Base-by-base conservation (phyloP, 2,797 vertebrate genomes). In the Acrocephalus scirpaceus region DNA sequence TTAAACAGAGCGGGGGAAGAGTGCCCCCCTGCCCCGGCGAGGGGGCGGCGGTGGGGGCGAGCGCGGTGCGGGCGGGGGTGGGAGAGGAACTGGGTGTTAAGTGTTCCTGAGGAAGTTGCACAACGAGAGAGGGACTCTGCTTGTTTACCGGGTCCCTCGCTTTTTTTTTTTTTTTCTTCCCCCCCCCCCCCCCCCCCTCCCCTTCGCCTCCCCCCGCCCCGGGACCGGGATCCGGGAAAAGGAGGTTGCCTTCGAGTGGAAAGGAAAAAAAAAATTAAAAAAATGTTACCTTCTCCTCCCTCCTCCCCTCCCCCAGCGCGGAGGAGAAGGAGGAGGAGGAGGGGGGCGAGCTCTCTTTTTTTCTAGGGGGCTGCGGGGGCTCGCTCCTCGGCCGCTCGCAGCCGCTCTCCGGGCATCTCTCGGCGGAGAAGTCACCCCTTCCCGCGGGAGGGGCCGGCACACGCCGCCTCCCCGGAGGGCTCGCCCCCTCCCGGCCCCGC, bases 61-160 rank as follows among this genome's bases (percentile, higher is more conserved):
- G 90, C 78, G 93, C 91, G 65, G 61, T 70, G 91, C 87, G 78
- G 84, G 92, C 62, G 91, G 78, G 69, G 86, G 79, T 72, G 89
- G 89, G 89, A 85, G 90, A 96, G 93, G 65, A 96, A 93, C 97
- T 91, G 96, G 93, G 70, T 51, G 94, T 75, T 92, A 86, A 40
- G 67, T 61, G 96, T 84, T 93, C 90, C 96, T 94, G 88, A 97
- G 97, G 97, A 97, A 98, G 98, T 97, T 98, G 97, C 97, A 98
- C 97, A 98, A 96, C 78, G 82, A 82, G 69, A 93, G 86, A 88
- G 78, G 65, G 91, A 85, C 89, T 92, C 93, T n/a, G 88, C 95
- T 94, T 94, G 90, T 92, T 93, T 74, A 82, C 73, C 90, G 87
- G 85, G 85, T 87, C 90, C 82, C 54, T 27, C 26, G 23, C 45